Evolutionary conservation across 2,888 invertebrate species (phyloP).

Genomic region (Dolomedes plantarius): DNA sequence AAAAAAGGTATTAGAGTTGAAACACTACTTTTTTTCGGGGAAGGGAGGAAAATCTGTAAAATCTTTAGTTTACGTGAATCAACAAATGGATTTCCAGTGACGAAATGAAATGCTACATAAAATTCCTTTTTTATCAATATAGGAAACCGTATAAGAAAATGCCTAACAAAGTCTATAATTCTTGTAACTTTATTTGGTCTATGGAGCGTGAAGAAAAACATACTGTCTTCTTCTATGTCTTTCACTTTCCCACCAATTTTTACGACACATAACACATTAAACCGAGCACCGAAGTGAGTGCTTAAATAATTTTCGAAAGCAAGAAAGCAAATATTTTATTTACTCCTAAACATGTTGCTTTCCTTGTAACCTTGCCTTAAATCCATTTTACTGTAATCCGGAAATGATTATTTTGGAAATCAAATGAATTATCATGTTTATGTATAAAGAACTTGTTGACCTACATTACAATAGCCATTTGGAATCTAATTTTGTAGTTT

Average conservation of each 20-base stretch:
- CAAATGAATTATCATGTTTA: background rate
- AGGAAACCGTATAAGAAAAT: too few relatives aligned
- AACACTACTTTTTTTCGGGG: too few relatives aligned
- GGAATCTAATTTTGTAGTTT: too few relatives aligned
- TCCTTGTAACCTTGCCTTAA: conserved; percentile 24
- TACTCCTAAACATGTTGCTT: background rate
- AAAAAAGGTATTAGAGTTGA: too few relatives aligned
- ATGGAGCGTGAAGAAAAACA: background rate
- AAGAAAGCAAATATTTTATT: conserved; percentile 18
- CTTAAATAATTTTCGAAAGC: background rate
- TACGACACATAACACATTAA: background rate
- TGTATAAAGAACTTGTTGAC: background rate
- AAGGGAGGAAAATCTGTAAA: too few relatives aligned
- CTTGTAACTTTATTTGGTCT: too few relatives aligned
- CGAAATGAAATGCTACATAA: too few relatives aligned
- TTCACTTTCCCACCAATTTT: background rate
- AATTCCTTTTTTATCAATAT: too few relatives aligned
- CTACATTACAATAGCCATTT: background rate
- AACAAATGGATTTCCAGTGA: too few relatives aligned
- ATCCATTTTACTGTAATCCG: conserved; percentile 24
- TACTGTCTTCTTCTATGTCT: background rate
- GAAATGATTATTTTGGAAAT: conserved; percentile 23
- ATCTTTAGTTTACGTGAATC: too few relatives aligned
- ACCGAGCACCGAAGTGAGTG: background rate
- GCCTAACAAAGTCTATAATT: too few relatives aligned